Evolutionary conservation across 2,113 vertebrate genomes (phyloP), one percentile per base, ranked within the genome.

Genomic region (Morone saxatilis): DNA sequence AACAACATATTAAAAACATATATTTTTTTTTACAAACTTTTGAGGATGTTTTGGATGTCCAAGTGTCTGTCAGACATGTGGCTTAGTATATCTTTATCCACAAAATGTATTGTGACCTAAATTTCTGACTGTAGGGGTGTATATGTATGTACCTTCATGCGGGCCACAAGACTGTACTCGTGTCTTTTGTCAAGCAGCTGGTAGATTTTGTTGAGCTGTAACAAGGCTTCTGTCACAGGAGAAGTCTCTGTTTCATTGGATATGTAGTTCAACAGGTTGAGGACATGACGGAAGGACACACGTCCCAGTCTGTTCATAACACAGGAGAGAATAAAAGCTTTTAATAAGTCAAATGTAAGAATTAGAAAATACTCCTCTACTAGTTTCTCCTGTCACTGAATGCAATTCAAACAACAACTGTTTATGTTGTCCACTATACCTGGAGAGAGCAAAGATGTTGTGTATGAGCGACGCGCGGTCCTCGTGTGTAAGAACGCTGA

Each of bases 381-480:
- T 10, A 17, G 2, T 6, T 60, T 63, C 41, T 45, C 14, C 17
- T 20, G n/a, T 83, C 7, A 66, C 7, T 65, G 11, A 81, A 71
- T 40, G 3, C 1, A 41, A 53, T 10, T 47, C 7, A 77, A 68
- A 68, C 38, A 43, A 22, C 17, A 22, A 61, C 11, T 47, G 7
- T 36, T 43, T 6, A 20, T 19, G 47, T 16, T 63, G 31, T 66
- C 1, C 6, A 19, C 63, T 51, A 19, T 96, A 99, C 98, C 96
- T 93, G 88, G 96, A 97, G 88, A 99, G 96, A 66, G 86, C 95
- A 93, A 99, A 99, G 77, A 97, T 95, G 92, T 96, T 96, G 90
- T 98, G 97, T 93, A 99, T 97, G 68, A 99, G 95, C 59, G 94
- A 96, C 4, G 97, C 96, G 84, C 97, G 95, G 91, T 99, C 98